Evolutionary conservation across 2,888 invertebrate species (phyloP), one percentile per base, ranked within the genome.

Genomic region (Holacanthella duospinosa): DNA sequence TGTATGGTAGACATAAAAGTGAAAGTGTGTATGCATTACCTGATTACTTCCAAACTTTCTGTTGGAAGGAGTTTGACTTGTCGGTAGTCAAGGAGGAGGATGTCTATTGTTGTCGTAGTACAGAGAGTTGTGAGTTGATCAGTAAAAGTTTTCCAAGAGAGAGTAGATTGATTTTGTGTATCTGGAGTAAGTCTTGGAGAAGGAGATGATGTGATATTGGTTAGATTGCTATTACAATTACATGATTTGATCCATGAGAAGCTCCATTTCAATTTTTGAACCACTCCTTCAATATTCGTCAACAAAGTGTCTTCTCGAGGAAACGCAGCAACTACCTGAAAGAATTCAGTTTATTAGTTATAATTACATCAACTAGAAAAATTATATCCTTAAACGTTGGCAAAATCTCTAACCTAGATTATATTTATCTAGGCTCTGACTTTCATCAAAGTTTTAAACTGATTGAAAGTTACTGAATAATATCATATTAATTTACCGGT

Each of bases 11-110:
- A n/a, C n/a, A n/a, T n/a, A n/a, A n/a, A n/a, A n/a, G n/a, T n/a
- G n/a, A n/a, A n/a, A n/a, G n/a, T n/a, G n/a, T 36, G 36, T 55
- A 29, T 55, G 56, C 59, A 36, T 64, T 67, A 72, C 72, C 68
- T 70, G 61, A 72, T 68, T 58, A 70, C 65, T 29, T 68, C 65
- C 56, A 72, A 65, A 1, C 66, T 69, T 59, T 70, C 67, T 26
- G 64, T 67, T 9, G 71, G 68, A 43, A 71, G 62, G 29, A 66
- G 62, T 61, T 72, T 71, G 19, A 71, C 68, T 44, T 72, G 71
- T 36, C 72, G 65, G 61, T 70, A 72, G 67, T 72, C 72, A n/a
- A 72, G 63, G 25, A 72, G 63, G n/a, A 72, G 64, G 63, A 72
- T 68, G 65, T 72, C 68, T 64, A 70, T 66, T 27, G 65, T 55